Conservation (phyloP, 2,888 invertebrate genomes). For the Agelastica alni region DNA sequence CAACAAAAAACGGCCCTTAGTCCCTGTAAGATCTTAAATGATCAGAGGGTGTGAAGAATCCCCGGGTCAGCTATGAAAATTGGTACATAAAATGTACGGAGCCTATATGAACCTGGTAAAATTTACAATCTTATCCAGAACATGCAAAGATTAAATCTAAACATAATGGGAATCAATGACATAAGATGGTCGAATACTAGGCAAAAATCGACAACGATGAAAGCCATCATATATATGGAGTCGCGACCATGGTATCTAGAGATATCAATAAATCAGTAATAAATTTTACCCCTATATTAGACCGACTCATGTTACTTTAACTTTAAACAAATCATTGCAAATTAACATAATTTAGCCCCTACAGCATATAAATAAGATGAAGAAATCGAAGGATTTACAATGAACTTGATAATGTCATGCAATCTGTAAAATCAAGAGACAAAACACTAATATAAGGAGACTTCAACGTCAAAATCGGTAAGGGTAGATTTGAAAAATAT, state of each 20-base stretch:
- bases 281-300: neutral
- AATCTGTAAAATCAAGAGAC: too few species aligned
- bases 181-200: too few species aligned
- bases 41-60: too few species aligned
- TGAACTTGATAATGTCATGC: too few species aligned
- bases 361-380: neutral
- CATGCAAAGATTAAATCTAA: slow-evolving; percentile 4
- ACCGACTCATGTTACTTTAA: neutral
- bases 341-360: neutral
- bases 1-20: neutral
- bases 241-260: too few species aligned
- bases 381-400: too few species aligned
- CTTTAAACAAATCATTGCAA: neutral
- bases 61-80: too few species aligned
- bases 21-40: neutral
- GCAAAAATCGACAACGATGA: neutral
- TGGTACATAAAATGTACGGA: neutral
- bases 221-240: neutral
- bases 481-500: neutral
- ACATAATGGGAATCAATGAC: neutral
- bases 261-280: neutral
- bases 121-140: neutral
- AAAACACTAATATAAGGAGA: too few species aligned
- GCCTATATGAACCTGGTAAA: slow-evolving; percentile 1
- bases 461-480: neutral